Percentiles rank a stretch among this genome's conserved stretches.
phyloP scores from a whole-genome alignment of 2,797 vertebrate genomes.

The Agapornis canus region DNA sequence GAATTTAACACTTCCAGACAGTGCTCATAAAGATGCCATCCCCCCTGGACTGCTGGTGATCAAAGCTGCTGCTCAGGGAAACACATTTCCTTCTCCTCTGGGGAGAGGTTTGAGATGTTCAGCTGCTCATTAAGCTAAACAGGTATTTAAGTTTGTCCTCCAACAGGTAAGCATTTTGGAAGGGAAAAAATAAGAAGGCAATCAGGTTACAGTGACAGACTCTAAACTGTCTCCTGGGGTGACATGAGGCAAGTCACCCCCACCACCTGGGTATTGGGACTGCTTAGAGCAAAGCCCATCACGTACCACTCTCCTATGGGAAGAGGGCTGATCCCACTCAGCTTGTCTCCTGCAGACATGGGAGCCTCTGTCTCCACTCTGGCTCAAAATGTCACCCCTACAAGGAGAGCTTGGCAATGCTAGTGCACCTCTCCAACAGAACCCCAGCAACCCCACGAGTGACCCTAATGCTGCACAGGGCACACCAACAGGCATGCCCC shows the following conservation, averaged over 20 bases:
- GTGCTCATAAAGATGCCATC: rapidly evolving
- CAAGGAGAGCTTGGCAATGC: rapidly evolving
- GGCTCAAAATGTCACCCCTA: neutral
- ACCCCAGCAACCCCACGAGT: rapidly evolving
- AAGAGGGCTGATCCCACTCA: neutral
- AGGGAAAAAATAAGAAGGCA: neutral
- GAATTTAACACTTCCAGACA: neutral
- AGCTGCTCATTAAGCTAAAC: neutral
- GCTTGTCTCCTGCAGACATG: rapidly evolving
- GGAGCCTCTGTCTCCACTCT: neutral
- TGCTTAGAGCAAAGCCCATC: neutral
- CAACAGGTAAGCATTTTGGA: neutral
- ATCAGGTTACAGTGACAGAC: neutral
- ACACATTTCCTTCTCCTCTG: neutral
- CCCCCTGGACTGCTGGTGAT: rapidly evolving
- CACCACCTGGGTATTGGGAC: rapidly evolving
- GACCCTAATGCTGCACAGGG: rapidly evolving
- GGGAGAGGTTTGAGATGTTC: neutral
- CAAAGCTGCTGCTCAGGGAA: neutral
- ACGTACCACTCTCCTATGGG: rapidly evolving
- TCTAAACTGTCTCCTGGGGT: neutral
- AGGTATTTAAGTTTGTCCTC: neutral
- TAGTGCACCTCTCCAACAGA: neutral
- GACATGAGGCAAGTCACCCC: neutral
- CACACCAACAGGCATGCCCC: rapidly evolving